These are phyloP conservation scores for Sanderia malayensis DNA, from an alignment of 30 jellyfish, hydroid and myxozoan species.

Conservation along the genomic window DNA sequence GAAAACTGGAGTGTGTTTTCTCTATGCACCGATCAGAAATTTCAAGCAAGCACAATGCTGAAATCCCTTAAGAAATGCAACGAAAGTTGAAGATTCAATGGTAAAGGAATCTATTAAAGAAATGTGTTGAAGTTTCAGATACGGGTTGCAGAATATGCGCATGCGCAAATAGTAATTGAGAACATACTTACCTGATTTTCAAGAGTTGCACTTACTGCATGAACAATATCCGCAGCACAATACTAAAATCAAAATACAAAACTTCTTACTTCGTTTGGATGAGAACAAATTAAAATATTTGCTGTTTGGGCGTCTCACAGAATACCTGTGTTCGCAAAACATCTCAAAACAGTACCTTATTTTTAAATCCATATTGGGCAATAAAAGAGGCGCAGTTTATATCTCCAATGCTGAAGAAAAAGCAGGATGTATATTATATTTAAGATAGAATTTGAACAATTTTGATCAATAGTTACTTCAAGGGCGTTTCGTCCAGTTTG, in stretches of 20 bases:
- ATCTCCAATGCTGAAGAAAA: constrained; percentile 90
- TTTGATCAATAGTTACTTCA: too few species aligned
- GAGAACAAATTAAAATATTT: too few species aligned
- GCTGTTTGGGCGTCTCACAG: too few species aligned
- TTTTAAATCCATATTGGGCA: constrained; percentile 91
- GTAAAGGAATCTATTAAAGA: neutral
- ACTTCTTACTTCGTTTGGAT: too few species aligned
- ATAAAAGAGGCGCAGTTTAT: constrained; percentile 75
- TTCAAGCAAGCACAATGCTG: neutral
- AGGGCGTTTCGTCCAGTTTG: too few species aligned
- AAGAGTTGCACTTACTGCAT: constrained; percentile 78
- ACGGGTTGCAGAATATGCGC: neutral
- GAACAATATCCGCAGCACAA: constrained; percentile 91
- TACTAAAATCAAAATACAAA: constrained; percentile 46
- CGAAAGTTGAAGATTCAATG: too few species aligned
- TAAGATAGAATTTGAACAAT: too few species aligned
- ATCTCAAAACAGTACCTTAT: constrained; percentile 71
- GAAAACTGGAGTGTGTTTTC: neutral
- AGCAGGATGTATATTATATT: too few species aligned
- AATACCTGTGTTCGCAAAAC: too few species aligned
- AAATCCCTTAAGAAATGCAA: neutral
- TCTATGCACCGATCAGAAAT: constrained; percentile 1
- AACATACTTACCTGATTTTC: constrained; percentile 71
- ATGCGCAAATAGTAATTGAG: constrained; percentile 18
- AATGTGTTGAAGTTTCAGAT: neutral